A percentile compares a stretch with the other conserved stretches of the same genome.
These are phyloP conservation scores for Intellagama lesueurii DNA, from an alignment of 2,797 vertebrate genomes.

Conservation along the genomic window DNA sequence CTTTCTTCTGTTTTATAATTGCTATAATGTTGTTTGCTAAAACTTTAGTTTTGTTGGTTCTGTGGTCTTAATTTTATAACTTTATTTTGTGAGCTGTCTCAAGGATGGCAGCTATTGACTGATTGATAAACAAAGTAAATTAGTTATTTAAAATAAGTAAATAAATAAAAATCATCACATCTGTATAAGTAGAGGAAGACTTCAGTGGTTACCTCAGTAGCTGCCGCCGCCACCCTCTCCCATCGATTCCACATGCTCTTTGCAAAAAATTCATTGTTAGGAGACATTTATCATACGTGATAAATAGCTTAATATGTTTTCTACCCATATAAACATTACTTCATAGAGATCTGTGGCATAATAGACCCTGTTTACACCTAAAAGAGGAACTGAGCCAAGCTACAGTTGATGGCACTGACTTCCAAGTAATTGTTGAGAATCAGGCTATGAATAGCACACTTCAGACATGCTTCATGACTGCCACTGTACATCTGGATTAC, in stretches of 20 bases:
- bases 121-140: neutral
- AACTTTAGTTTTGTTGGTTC: neutral
- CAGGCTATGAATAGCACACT: constrained; percentile 4
- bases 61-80: neutral
- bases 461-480: constrained; percentile 15
- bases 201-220: neutral
- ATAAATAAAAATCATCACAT: neutral
- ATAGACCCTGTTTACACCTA: neutral
- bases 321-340: neutral
- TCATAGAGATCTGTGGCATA: neutral
- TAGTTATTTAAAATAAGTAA: neutral
- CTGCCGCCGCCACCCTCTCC: neutral
- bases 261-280: neutral
- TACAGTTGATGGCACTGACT: constrained; percentile 1
- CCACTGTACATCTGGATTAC: constrained; percentile 34
- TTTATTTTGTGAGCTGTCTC: neutral
- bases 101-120: neutral
- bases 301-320: neutral
- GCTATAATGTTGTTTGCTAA: neutral
- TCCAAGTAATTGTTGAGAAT: constrained; percentile 18
- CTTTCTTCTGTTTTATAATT: neutral
- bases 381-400: constrained; percentile 26
- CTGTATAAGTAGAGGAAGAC: neutral
- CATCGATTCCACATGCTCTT: neutral
- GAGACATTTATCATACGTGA: neutral